Percentiles rank a stretch among this genome's conserved stretches.
Evolutionary conservation across 2,888 invertebrate species (phyloP).

Genomic region (Leptopilina syphax): DNA sequence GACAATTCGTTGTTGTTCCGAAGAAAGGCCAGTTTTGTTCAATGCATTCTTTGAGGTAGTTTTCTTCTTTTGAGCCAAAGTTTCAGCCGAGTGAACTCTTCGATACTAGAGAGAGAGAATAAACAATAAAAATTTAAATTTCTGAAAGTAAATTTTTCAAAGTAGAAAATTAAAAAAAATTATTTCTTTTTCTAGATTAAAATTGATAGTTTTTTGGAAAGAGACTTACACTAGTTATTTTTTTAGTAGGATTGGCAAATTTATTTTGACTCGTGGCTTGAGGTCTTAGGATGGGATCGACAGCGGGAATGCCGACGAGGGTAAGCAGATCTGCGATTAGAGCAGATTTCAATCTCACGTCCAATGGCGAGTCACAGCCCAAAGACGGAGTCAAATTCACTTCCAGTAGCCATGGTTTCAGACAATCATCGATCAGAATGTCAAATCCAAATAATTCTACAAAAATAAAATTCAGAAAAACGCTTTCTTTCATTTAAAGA

Average conservation of each 20-base stretch:
- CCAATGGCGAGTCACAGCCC: slow-evolving; percentile 95
- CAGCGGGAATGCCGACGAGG: slow-evolving; percentile 91
- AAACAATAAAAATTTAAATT: neutral
- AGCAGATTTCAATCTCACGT: slow-evolving; percentile 94
- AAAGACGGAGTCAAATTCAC: slow-evolving; percentile 95
- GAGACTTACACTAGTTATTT: slow-evolving; percentile 66
- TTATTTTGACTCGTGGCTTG: slow-evolving; percentile 66
- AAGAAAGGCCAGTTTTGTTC: slow-evolving; percentile 79
- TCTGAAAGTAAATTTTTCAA: slow-evolving; percentile 21
- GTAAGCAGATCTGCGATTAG: slow-evolving; percentile 93
- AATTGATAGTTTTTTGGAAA: neutral
- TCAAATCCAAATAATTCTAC: slow-evolving; percentile 96
- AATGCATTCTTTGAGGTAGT: slow-evolving; percentile 71
- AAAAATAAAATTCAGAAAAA: slow-evolving; percentile 58
- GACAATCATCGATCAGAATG: slow-evolving; percentile 91
- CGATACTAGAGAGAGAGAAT: slow-evolving; percentile 78
- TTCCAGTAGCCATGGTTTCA: slow-evolving; percentile 97
- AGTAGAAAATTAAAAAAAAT: slow-evolving; percentile 22
- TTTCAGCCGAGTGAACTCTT: slow-evolving; percentile 86
- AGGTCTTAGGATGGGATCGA: slow-evolving; percentile 82
- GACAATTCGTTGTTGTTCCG: slow-evolving; percentile 89
- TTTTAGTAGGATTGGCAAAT: slow-evolving; percentile 66
- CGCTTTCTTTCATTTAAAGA: no score
- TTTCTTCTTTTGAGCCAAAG: slow-evolving; percentile 75
- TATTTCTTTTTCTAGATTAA: no score